phyloP scores from a whole-genome alignment of 2,888 invertebrate species.

The Ophion obscuratus region DNA sequence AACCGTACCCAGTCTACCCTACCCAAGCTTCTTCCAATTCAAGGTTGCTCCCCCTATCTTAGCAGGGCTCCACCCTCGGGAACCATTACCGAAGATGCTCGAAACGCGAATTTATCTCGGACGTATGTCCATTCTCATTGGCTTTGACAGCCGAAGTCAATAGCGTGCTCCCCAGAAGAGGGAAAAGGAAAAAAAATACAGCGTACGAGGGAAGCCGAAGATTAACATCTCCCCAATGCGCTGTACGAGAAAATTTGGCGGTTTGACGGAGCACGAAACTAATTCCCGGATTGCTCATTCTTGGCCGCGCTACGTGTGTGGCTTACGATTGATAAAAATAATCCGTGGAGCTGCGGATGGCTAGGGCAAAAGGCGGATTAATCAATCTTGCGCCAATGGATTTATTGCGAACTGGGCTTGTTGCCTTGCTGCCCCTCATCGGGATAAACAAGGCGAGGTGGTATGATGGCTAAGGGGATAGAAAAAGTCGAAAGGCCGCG shows the following conservation, averaged over 20 bases:
- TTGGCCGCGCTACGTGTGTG: background rate
- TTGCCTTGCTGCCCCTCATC: background rate
- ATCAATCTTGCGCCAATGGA: slow-evolving; percentile 58
- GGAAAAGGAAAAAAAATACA: background rate
- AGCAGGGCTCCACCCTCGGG: too few relatives aligned
- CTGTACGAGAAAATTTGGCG: background rate
- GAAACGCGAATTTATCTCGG: too few relatives aligned
- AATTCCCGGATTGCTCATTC: background rate
- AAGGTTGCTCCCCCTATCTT: too few relatives aligned
- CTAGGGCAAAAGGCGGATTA: slow-evolving; percentile 42
- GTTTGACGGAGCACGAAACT: background rate
- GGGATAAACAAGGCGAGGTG: background rate
- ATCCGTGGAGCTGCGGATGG: slow-evolving; percentile 20
- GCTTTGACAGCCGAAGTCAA: background rate
- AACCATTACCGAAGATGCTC: too few relatives aligned
- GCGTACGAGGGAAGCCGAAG: background rate
- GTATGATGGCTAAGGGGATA: background rate
- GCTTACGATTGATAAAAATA: slow-evolving; percentile 52
- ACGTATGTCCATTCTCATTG: background rate
- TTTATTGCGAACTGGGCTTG: slow-evolving; percentile 57
- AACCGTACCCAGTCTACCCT: too few relatives aligned
- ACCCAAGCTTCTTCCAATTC: too few relatives aligned
- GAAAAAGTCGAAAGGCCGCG: slow-evolving; percentile 22
- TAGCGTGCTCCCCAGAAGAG: background rate
- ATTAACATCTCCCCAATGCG: background rate